Base-by-base conservation (phyloP, 2,113 vertebrate genomes). In the Barnardius zonarius region DNA sequence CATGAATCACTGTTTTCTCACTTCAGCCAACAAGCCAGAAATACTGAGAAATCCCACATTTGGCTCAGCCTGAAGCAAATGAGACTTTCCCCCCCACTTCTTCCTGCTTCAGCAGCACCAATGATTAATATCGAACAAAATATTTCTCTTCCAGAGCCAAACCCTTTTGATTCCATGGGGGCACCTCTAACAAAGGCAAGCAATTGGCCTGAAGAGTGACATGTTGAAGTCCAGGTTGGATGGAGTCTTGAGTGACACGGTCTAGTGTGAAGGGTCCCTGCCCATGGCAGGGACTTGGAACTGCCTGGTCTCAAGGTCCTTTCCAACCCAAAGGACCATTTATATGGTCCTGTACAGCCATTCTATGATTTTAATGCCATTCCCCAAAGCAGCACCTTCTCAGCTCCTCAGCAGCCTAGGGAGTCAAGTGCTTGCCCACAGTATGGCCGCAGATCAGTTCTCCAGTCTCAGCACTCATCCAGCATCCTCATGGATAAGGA, bases 21-120 rank as follows among this genome's bases (percentile, higher is more conserved):
- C 28, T 80, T 83, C 46, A 51, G 30, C 54, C 61, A 73, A 24
- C 48, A 44, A 62, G 78, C 35, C 27, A 44, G 46, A 83, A 86
- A 51, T 8, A 14, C 12, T 0, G 0, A 55, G 68, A 80, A 63
- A 55, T 37, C 62, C 11, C 31, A n/a, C 14, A 20, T 69, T 73
- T 78, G 80, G 20, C 62, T 70, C 72, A 61, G 55, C 49, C 44
- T 74, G 55, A 55, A 85, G 44, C 31, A 25, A 64, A 87, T 5
- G 16, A 63, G 37, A 41, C 17, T 59, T 10, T 6, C 2, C 4
- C 4, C 10, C n/a, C 13, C 11, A 3, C 8, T 74, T 62, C 51
- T 72, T 31, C 14, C 54, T 66, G 37, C 33, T 84, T 70, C 11
- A 17, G 30, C 62, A 39, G 31, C 37, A 59, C 39, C 30, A 48